A percentile compares a stretch with the other conserved stretches of the same genome.
Conservation (phyloP, 1,140 invertebrate genomes). For the Bicyclus anynana region DNA sequence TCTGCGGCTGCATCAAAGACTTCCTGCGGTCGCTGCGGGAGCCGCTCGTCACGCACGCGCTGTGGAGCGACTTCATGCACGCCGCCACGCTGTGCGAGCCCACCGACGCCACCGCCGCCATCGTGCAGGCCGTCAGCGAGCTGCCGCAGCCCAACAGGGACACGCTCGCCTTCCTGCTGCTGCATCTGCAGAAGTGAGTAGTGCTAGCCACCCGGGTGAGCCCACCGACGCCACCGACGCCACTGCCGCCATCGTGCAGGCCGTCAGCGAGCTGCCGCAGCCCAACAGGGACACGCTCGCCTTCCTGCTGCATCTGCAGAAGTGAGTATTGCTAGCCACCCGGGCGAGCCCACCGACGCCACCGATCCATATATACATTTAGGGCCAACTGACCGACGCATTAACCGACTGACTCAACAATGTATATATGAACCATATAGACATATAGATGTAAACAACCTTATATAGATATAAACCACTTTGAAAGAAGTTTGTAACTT, state of each 20-base stretch:
- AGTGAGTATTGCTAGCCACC: no score
- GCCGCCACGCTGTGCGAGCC: slow-evolving; percentile 70
- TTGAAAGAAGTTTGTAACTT: no score
- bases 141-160: slow-evolving; percentile 90
- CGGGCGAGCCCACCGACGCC: no score
- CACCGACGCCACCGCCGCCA: slow-evolving; percentile 55
- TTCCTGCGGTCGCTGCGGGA: slow-evolving; percentile 90
- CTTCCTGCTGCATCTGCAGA: slow-evolving; percentile 85
- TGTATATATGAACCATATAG: no score
- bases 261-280: slow-evolving; percentile 85
- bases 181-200: slow-evolving; percentile 82
- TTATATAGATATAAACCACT: no score
- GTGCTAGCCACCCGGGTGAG: no score
- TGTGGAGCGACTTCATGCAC: slow-evolving; percentile 81
- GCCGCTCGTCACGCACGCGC: slow-evolving; percentile 86
- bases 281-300: slow-evolving; percentile 92
- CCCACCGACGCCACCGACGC: slow-evolving; percentile 63
- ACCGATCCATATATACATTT: no score
- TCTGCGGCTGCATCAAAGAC: slow-evolving; percentile 82
- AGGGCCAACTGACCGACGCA: no score
- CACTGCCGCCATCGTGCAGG: slow-evolving; percentile 78
- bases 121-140: slow-evolving; percentile 84
- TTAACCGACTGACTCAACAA: no score
- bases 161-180: slow-evolving; percentile 88
- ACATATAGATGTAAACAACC: no score